Conservation (phyloP, 2,888 invertebrate genomes). For the Ormyrus nitidulus region DNA sequence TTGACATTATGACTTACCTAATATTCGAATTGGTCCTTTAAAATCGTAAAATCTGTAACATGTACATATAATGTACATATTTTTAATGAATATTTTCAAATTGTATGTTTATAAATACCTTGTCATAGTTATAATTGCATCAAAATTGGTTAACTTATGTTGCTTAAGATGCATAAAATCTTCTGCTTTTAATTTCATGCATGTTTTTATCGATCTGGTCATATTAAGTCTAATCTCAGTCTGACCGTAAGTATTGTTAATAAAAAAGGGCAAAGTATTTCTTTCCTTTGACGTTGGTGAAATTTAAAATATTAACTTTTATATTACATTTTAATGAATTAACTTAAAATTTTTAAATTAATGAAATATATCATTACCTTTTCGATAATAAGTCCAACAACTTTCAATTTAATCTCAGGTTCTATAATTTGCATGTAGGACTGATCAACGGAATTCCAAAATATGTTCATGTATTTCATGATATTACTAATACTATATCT, state of each 20-base stretch:
- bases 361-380: not conserved
- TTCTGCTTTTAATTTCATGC: not conserved
- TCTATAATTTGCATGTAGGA: not conserved
- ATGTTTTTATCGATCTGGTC: not conserved
- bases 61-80: too few species aligned
- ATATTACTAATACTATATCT: too few species aligned
- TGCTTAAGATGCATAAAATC: too few species aligned
- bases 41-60: too few species aligned
- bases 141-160: not conserved
- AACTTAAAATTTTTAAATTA: too few species aligned
- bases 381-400: not conserved
- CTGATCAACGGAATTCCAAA: constrained; percentile 4
- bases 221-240: not conserved
- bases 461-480: not conserved
- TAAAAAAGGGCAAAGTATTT: not conserved
- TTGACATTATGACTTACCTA: too few species aligned
- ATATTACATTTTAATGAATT: not conserved
- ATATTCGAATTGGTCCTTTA: too few species aligned
- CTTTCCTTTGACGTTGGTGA: not conserved
- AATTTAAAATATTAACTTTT: not conserved
- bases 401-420: not conserved
- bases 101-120: not conserved
- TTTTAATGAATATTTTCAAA: too few species aligned
- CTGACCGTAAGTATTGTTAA: not conserved
- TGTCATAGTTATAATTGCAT: not conserved